Base-by-base conservation (phyloP, 2,888 invertebrate genomes). In the Acronicta aceris region DNA sequence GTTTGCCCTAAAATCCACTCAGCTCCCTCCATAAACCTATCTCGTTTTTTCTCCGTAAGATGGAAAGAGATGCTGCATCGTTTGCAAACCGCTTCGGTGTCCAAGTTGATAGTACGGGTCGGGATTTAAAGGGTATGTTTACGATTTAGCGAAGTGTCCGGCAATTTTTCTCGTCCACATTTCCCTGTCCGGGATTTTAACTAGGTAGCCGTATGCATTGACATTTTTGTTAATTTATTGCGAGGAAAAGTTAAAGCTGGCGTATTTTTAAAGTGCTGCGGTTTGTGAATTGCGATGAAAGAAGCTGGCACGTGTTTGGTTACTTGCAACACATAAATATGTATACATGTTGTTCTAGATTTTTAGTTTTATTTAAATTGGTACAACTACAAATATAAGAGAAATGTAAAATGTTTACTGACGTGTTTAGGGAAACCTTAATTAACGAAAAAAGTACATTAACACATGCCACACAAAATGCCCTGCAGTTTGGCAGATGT, bases 61-160 rank as follows among this genome's bases (percentile, higher is more conserved):
- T 0, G 46, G 54, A 75, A 40, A 45, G 75, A 56, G 75, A 59
- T 2, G 1, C 42, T 5, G 21, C 1, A 17, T 70, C 43, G 72
- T 59, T 75, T 61, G 61, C 43, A 61, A 71, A 71, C 53, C 60
- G 61, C 50, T 66, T 47, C 58, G 36, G 30, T 61, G 38, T 52
- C 58, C 65, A 63, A 65, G 58, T 71, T 63, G 75, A 75, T 60
- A 53, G 59, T 50, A 48, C 59, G 50, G 63, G 49, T 33, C 41
- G 45, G 69, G 71, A 67, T 71, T 74, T 77, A 77, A 64, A 65
- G 71, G 71, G 71, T 64, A 74, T 74, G 67, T 76, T 65, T 71
- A 67, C 59, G 75, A 65, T 77, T 63, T 68, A 70, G 58, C 59
- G 56, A 52, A 62, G 55, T 60, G 70, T 70, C 65, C 66, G 51